A percentile compares a stretch with the other conserved stretches of the same genome.
phyloP scores from a whole-genome alignment of 2,888 invertebrate species.

The Tuta absoluta region DNA sequence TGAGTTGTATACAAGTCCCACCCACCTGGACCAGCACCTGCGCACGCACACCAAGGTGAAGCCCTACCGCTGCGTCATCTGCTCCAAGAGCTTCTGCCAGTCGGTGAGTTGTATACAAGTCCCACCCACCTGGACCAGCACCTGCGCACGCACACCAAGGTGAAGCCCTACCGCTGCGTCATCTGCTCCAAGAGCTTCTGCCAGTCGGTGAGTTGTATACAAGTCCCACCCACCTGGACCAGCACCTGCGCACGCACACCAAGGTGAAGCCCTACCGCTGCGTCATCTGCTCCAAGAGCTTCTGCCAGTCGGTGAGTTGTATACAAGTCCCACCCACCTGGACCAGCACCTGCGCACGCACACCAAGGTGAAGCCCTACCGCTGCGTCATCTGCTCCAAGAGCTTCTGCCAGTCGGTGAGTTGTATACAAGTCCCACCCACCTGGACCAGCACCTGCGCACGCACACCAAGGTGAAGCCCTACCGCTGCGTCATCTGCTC shows the following conservation, averaged over 20 bases:
- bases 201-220: slow-evolving; percentile 54
- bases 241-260: slow-evolving; percentile 70
- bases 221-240: slow-evolving; percentile 45
- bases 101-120: slow-evolving; percentile 44
- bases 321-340: slow-evolving; percentile 35
- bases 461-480: no score
- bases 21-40: no score
- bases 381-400: no score
- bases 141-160: no score
- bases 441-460: no score
- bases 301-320: slow-evolving; percentile 63
- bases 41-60: no score
- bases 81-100: slow-evolving; percentile 68
- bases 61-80: no score
- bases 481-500: no score
- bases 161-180: no score
- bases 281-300: slow-evolving; percentile 67
- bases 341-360: no score
- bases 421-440: slow-evolving; percentile 31
- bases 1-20: slow-evolving; percentile 33
- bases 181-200: slow-evolving; percentile 72
- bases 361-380: no score
- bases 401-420: slow-evolving; percentile 67
- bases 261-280: no score
- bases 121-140: slow-evolving; percentile 34